phyloP scores from a whole-genome alignment of 1,140 invertebrate genomes.

The Bombyx mandarina region DNA sequence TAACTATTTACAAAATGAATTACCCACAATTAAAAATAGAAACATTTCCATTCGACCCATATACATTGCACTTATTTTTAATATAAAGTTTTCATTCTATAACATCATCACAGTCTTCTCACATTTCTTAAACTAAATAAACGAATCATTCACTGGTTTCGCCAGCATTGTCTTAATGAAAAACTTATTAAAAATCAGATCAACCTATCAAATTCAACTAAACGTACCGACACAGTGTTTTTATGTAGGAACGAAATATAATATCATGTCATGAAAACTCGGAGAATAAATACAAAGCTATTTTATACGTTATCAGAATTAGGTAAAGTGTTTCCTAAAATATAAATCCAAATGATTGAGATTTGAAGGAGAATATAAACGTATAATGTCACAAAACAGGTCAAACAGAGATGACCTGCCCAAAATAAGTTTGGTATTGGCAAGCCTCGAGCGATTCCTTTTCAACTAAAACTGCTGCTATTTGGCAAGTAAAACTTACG shows the following conservation, averaged over 20 bases:
- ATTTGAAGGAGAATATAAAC: too few relatives aligned
- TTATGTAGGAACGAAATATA: constrained; percentile 1
- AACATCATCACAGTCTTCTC: constrained; percentile 64
- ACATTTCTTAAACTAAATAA: constrained; percentile 40
- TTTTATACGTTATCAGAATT: too few relatives aligned
- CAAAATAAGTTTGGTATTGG: constrained; percentile 4
- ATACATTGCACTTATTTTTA: constrained; percentile 34
- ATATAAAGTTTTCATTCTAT: constrained; percentile 32
- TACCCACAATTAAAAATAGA: constrained; percentile 3
- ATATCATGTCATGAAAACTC: constrained; percentile 9
- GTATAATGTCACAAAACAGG: too few relatives aligned
- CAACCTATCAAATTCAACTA: too few relatives aligned
- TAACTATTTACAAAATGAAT: constrained; percentile 15
- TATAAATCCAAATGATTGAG: too few relatives aligned
- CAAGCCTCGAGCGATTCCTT: constrained; percentile 2
- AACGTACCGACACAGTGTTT: too few relatives aligned
- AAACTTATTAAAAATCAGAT: too few relatives aligned
- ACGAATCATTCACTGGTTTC: constrained; percentile 21
- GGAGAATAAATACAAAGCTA: neutral
- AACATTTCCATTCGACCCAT: constrained; percentile 16
- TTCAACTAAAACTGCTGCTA: neutral
- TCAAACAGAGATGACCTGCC: too few relatives aligned
- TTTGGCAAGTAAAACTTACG: constrained; percentile 8
- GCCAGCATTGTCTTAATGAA: constrained; percentile 9
- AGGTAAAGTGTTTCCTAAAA: too few relatives aligned